Base-by-base conservation (phyloP, 2,797 vertebrate genomes). In the Picus viridis region DNA sequence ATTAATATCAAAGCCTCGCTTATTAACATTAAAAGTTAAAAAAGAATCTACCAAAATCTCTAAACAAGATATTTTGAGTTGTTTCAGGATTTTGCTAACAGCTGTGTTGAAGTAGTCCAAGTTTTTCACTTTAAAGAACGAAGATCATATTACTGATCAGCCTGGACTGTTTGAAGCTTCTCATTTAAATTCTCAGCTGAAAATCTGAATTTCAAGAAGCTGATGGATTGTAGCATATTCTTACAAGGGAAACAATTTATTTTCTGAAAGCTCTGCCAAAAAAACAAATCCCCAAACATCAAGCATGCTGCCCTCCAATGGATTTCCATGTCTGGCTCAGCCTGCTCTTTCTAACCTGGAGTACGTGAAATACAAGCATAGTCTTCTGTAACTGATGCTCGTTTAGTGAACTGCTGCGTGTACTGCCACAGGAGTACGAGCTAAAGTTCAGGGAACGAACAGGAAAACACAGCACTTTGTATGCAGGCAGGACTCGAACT, bases 281-380 rank as follows among this genome's bases (percentile, higher is more conserved):
- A 94, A 87, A 10, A 2, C 51, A 80, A 93, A 74, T 92, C 69
- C 76, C 84, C 43, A 81, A 85, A 93, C 43, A 80, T 64, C 91
- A 88, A 89, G 70, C 70, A 69, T 59, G 76, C 87, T 94, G 91
- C 85, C 93, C 83, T 94, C 85, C 91, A 86, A 96, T 26, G 63
- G 85, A 78, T 92, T 94, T 78, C 43, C 39, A 88, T n/a, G 67
- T 63, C 70, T 89, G 82, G 56, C 67, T 95, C 89, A 91, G 70
- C 39, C 49, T 72, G 59, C 32, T 88, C 39, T 78, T 91, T 88
- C 76, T 91, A 88, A 93, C 63, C 76, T 59, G 32, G 83, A 92
- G 72, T 69, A 56, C 2, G 11, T 57, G 84, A 92, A 94, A 94
- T 36, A 63, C 70, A 89, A 87, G 62, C 17, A 72, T 1, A 67